Conservation (phyloP, 64 coral and sea anemone genomes). For the Montipora cactus region DNA sequence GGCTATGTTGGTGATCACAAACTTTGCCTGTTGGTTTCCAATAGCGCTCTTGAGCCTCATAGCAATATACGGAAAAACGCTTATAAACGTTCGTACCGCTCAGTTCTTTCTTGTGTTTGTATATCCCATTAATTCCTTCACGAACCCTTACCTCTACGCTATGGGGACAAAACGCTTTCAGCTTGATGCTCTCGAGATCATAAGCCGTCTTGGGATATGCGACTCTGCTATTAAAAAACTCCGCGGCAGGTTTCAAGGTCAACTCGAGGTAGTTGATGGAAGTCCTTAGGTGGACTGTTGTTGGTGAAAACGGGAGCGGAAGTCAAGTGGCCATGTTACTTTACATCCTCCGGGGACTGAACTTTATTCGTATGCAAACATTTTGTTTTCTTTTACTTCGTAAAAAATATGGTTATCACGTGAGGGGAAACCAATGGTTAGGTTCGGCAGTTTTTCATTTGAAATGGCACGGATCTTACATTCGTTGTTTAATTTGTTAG, state of each 20-base stretch:
- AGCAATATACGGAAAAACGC: slow-evolving; percentile 68
- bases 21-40: slow-evolving; percentile 87
- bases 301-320: too few species aligned
- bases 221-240: slow-evolving; percentile 26
- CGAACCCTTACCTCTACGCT: slow-evolving; percentile 89
- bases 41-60: slow-evolving; percentile 77
- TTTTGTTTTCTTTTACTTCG: too few species aligned
- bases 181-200: slow-evolving; percentile 52
- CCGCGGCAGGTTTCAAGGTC: slow-evolving; percentile 18
- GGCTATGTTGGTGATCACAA: slow-evolving; percentile 82
- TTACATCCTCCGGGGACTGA: too few species aligned
- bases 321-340: too few species aligned
- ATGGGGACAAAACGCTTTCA: slow-evolving; percentile 81
- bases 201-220: slow-evolving; percentile 71
- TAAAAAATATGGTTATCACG: too few species aligned
- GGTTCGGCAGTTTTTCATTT: too few species aligned
- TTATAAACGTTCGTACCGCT: slow-evolving; percentile 69
- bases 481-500: not conserved
- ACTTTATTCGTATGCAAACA: too few species aligned
- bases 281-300: too few species aligned
- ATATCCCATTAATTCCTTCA: slow-evolving; percentile 85
- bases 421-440: too few species aligned
- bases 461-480: too few species aligned
- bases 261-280: not conserved
- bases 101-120: slow-evolving; percentile 90